Base-by-base conservation (phyloP, 2,797 vertebrate genomes). In the Alca torda region DNA sequence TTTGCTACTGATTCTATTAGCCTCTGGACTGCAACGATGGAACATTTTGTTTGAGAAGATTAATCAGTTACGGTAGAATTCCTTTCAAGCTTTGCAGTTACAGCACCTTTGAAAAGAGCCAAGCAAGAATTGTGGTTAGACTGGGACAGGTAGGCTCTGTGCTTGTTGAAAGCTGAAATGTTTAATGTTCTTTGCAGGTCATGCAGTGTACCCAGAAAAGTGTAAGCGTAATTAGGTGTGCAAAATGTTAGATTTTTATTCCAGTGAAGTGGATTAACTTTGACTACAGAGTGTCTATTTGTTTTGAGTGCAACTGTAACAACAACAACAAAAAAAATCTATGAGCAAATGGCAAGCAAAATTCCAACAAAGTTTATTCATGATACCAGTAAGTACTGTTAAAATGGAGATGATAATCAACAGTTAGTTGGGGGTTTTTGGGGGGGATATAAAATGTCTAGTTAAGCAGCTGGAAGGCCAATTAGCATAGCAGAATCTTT, bases 1-100 rank as follows among this genome's bases (percentile, higher is more conserved):
- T 97, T 97, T 97, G 96, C 96, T 93, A 69, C 92, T 95, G 93
- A 96, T 98, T 97, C 84, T 88, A 8, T 97, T 97, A 96, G 96
- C 87, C 93, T 95, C 93, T 97, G 69, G 61, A 79, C 92, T 96
- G 86, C 83, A 75, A 16, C 7, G 30, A 79, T 96, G 94, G 97
- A 97, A 98, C 96, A 93, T 96, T 97, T 51, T 97, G 89, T 97
- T 93, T 97, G 93, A 97, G 95, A 82, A 87, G 93, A 95, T 96
- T 97, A 97, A 97, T 91, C 61, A 78, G 50, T 97, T 96, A 95
- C 33, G 67, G 80, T 84, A 92, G 96, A 97, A 95, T 97, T 97
- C 89, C 92, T 96, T 96, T 94, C 74, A 89, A 75, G 50, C 85
- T 97, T 92, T 92, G 41, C 72, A 63, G 56, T 89, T 83, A 67